Base-by-base conservation (phyloP, 2,888 invertebrate species). In the Callimorpha dominula region DNA sequence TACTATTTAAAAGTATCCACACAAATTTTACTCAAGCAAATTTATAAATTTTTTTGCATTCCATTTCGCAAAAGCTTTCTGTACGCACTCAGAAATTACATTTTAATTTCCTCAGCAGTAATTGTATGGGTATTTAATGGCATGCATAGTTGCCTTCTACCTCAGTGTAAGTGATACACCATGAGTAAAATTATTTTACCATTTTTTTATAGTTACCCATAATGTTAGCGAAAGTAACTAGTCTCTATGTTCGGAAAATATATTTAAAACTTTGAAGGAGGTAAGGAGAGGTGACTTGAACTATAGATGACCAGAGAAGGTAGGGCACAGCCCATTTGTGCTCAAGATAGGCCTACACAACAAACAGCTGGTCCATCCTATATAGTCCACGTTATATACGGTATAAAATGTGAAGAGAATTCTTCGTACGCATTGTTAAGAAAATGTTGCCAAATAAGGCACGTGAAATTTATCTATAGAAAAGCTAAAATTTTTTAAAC, bases 1-100 rank as follows among this genome's bases (percentile, higher is more conserved):
- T 88, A 87, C 91, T 90, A 91, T 92, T 92, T 90, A 87, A 85
- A 88, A 88, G 87, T 86, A 88, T 87, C 88, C 81, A 84, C 83
- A 86, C 89, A 85, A 86, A 88, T 86, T 88, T 87, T 86, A 89
- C 84, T 80, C 80, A 88, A 85, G 90, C 88, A 88, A 90, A 87
- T 87, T 86, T 46, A 57, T 20, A 0, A 9, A 0, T 65, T 7
- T 90, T 90, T 92, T 92, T 88, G 90, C 93, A 93, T 93, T 90
- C 93, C 91, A 76, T 77, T 81, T 78, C 73, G 68, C 66, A 65
- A 69, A 64, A 52, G 63, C 72, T 52, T 76, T 75, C 68, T 70
- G 67, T 76, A 74, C 68, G 7, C 42, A 57, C 42, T 65, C 62
- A 68, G 63, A 63, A 73, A 79, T 80, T 65, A 57, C 66, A 73